Conservation (phyloP, 2,888 invertebrate genomes). For the Thereva unica region DNA sequence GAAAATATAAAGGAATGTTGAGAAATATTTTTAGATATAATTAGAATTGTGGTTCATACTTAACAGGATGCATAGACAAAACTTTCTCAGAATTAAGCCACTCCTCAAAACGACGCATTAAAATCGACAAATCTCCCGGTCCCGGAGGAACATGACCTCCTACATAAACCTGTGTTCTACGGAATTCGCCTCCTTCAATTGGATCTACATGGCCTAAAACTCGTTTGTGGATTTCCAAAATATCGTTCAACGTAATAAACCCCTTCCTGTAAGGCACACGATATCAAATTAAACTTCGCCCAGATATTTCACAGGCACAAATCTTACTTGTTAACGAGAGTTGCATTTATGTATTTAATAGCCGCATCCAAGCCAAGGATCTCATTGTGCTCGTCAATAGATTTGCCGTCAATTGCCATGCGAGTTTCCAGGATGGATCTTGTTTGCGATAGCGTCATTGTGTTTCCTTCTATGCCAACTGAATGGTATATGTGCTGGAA, state of each 20-base stretch:
- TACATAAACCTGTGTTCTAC: constrained; percentile 90
- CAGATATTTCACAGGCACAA: not conserved
- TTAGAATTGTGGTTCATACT: constrained; percentile 56
- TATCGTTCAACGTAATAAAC: constrained; percentile 79
- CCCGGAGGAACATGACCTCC: constrained; percentile 93
- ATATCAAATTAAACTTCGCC: not conserved
- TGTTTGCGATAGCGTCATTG: constrained; percentile 91
- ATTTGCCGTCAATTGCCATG: constrained; percentile 85
- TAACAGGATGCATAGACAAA: constrained; percentile 83
- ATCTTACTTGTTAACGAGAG: constrained; percentile 68
- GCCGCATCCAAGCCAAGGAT: constrained; percentile 93
- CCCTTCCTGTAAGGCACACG: constrained; percentile 63
- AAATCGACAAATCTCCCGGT: constrained; percentile 75
- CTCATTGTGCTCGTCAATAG: constrained; percentile 96
- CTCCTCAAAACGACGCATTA: constrained; percentile 87
- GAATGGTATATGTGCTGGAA: constrained; percentile 96
- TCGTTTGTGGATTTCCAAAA: constrained; percentile 88
- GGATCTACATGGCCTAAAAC: constrained; percentile 96
- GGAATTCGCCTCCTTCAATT: constrained; percentile 83
- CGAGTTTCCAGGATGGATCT: constrained; percentile 89
- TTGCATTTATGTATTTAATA: constrained; percentile 88
- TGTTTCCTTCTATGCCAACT: constrained; percentile 96
- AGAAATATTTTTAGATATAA: constrained; percentile 9
- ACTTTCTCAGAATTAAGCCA: constrained; percentile 93
- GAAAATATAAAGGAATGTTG: constrained; percentile 45